Percentiles rank a stretch among this genome's conserved stretches.
phyloP scores from a whole-genome alignment of 53 echinoderm and acorn worm genomes.

The Arbacia lixula region DNA sequence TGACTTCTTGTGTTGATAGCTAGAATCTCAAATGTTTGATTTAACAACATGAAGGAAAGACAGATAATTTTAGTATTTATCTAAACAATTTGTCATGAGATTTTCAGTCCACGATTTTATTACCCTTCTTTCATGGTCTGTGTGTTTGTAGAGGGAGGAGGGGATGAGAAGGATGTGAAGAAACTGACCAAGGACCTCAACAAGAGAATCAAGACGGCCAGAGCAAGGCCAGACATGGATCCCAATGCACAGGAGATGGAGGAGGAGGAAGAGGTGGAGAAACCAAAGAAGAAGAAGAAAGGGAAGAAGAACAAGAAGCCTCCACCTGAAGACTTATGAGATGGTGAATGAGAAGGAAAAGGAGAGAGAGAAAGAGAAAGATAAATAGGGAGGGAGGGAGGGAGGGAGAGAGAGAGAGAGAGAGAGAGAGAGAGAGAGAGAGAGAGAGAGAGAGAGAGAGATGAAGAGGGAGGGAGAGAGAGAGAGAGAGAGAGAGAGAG shows the following conservation, averaged over 20 bases:
- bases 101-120: too few species aligned
- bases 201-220: constrained; percentile 79
- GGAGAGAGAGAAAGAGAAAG: neutral
- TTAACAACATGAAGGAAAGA: too few species aligned
- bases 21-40: too few species aligned
- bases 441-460: neutral
- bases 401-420: neutral
- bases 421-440: neutral
- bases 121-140: neutral
- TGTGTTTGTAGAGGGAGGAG: constrained; percentile 78
- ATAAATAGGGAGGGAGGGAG: neutral
- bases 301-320: constrained; percentile 31
- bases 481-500: neutral
- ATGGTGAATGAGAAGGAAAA: neutral
- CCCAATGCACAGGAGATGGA: constrained; percentile 35
- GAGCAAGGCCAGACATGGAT: constrained; percentile 60
- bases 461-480: neutral
- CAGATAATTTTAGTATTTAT: too few species aligned
- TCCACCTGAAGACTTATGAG: neutral
- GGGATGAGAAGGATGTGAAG: constrained; percentile 71
- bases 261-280: neutral
- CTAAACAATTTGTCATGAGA: too few species aligned
- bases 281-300: constrained; percentile 20
- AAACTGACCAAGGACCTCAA: constrained; percentile 78
- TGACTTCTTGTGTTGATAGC: too few species aligned